A percentile compares a stretch with the other conserved stretches of the same genome.
phyloP scores from a whole-genome alignment of 2,797 vertebrate species.

The Clarias platycephalus region DNA sequence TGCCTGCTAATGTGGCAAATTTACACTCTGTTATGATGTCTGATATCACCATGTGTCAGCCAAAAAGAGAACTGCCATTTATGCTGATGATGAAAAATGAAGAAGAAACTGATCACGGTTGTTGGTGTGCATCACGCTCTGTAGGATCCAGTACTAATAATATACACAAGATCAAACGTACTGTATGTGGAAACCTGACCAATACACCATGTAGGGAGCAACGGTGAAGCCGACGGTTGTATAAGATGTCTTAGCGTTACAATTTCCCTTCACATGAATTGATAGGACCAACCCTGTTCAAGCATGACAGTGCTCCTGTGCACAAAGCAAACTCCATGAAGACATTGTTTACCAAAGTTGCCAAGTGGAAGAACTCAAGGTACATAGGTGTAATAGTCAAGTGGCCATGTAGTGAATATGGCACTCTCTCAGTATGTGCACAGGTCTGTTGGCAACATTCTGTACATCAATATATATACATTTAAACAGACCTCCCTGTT shows the following conservation, averaged over 20 bases:
- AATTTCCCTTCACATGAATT: neutral
- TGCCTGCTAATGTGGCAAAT: neutral
- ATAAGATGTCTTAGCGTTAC: neutral
- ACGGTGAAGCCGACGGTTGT: neutral
- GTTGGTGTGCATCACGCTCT: neutral
- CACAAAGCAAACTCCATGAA: too few species aligned
- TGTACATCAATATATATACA: neutral
- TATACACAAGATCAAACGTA: neutral
- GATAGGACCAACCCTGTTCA: neutral
- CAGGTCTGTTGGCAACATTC: neutral
- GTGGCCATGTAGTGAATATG: neutral
- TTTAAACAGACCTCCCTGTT: neutral
- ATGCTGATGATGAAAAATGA: neutral
- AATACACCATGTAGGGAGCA: neutral
- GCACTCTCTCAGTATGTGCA: too few species aligned
- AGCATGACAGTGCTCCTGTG: neutral
- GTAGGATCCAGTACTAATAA: neutral
- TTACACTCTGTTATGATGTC: neutral
- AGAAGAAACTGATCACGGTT: neutral
- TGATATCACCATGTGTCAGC: neutral
- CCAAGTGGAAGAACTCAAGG: too few species aligned
- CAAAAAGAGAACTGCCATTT: neutral
- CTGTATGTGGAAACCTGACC: neutral
- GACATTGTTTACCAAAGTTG: too few species aligned
- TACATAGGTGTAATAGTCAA: neutral